These are phyloP conservation scores for Spinibarbus caldwelli DNA, from an alignment of 2,797 vertebrate genomes.

Conservation along the genomic window DNA sequence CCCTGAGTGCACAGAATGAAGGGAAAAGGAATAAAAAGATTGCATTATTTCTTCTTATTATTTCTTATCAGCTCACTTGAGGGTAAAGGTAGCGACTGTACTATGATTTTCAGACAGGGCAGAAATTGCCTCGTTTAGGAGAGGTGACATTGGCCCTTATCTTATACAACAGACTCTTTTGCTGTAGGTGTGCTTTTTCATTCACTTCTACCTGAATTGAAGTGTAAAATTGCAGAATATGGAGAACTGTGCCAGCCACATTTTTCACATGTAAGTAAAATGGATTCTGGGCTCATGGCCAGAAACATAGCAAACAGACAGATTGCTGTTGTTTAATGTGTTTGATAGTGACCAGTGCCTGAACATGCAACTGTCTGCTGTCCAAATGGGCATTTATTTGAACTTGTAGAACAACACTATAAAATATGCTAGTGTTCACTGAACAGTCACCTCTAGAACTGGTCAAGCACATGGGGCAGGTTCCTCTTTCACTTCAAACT, in stretches of 20 bases:
- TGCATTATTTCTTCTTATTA: neutral
- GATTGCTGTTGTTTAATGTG: neutral
- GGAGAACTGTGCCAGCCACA: conserved; percentile 4
- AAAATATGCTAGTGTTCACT: neutral
- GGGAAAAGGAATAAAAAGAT: neutral
- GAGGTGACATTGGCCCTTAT: conserved; percentile 31
- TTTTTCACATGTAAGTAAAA: conserved; percentile 9
- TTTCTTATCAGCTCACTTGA: neutral
- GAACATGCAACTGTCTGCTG: neutral
- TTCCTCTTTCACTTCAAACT: neutral
- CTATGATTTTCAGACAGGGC: neutral
- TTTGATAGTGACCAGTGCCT: neutral
- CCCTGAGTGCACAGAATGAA: neutral
- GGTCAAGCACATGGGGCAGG: neutral
- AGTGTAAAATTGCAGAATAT: neutral
- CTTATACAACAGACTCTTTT: conserved; percentile 7
- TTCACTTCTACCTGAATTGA: neutral
- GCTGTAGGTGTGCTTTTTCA: conserved; percentile 13
- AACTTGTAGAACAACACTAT: neutral
- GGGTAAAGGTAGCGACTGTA: neutral
- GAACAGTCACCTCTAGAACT: neutral
- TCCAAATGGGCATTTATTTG: neutral
- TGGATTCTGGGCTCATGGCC: neutral
- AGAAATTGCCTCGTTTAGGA: neutral
- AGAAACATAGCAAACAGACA: conserved; percentile 3